A percentile compares a stretch with the other conserved stretches of the same genome.
Evolutionary conservation across 2,888 invertebrate species (phyloP).

Genomic region (Tachystola acroxantha): DNA sequence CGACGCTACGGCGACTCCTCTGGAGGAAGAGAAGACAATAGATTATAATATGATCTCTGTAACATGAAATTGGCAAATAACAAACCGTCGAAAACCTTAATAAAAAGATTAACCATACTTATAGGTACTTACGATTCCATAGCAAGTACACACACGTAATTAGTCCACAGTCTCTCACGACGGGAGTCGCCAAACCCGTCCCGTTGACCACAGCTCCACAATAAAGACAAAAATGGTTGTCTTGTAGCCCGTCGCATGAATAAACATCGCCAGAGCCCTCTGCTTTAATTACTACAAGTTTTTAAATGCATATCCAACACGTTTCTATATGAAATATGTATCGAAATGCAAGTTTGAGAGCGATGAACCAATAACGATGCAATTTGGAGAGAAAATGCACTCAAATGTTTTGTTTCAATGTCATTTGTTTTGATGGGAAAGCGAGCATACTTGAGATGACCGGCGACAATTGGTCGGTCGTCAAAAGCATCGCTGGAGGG

Average conservation of each 20-base stretch:
- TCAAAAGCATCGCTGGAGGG: too few relatives aligned
- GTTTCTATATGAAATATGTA: slow-evolving; percentile 12
- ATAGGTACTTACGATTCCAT: too few relatives aligned
- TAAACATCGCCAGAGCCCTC: slow-evolving; percentile 38
- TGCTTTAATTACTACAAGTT: slow-evolving; percentile 44
- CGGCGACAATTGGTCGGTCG: too few relatives aligned
- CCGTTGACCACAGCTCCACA: slow-evolving; percentile 37
- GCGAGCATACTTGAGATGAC: too few relatives aligned
- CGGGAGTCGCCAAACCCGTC: slow-evolving; percentile 58
- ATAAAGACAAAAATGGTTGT: slow-evolving; percentile 28
- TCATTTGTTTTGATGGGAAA: too few relatives aligned
- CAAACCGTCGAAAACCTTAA: too few relatives aligned
- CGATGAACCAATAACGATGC: not conserved
- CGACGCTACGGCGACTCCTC: too few relatives aligned
- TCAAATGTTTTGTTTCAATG: too few relatives aligned
- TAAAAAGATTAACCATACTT: too few relatives aligned
- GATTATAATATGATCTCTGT: too few relatives aligned
- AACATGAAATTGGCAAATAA: too few relatives aligned
- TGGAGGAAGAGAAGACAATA: too few relatives aligned
- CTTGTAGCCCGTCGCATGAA: slow-evolving; percentile 27
- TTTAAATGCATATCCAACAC: slow-evolving; percentile 28
- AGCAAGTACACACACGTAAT: slow-evolving; percentile 7
- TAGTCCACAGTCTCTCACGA: slow-evolving; percentile 27
- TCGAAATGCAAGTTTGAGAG: not conserved
- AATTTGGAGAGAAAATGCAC: not conserved